Conservation (phyloP, 1,140 invertebrate species). For the Papilio aristodemus region DNA sequence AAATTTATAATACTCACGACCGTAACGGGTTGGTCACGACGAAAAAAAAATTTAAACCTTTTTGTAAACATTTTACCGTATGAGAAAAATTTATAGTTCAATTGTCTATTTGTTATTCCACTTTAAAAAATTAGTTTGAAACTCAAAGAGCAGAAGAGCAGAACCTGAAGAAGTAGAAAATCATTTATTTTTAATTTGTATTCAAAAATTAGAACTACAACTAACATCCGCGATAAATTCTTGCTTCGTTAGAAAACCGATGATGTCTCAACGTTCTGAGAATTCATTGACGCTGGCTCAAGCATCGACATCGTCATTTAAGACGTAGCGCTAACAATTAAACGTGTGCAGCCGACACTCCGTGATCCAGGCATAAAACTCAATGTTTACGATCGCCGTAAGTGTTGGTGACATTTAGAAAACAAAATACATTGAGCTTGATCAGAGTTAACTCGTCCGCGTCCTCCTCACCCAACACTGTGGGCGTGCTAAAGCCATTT, state of each 20-base stretch:
- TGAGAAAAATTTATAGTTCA: no score
- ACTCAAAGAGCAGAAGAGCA: no score
- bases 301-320: conserved; percentile 20
- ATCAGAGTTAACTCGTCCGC: conserved; percentile 17
- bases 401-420: conserved; percentile 33
- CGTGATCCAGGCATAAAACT: conserved; percentile 39
- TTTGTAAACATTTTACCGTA: no score
- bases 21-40: no score
- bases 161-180: no score
- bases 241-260: neutral
- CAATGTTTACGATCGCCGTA: conserved; percentile 38
- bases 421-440: conserved; percentile 32
- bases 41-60: no score
- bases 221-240: neutral
- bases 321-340: conserved; percentile 35
- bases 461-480: neutral
- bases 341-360: conserved; percentile 38
- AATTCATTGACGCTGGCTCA: conserved; percentile 32
- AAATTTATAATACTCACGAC: no score
- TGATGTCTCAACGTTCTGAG: conserved; percentile 40
- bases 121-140: no score
- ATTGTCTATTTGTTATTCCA: no score
- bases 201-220: neutral
- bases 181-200: no score
- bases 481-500: neutral